Evolutionary conservation across 1,140 invertebrate genomes (phyloP).

Genomic region (Neotoxoptera formosana): DNA sequence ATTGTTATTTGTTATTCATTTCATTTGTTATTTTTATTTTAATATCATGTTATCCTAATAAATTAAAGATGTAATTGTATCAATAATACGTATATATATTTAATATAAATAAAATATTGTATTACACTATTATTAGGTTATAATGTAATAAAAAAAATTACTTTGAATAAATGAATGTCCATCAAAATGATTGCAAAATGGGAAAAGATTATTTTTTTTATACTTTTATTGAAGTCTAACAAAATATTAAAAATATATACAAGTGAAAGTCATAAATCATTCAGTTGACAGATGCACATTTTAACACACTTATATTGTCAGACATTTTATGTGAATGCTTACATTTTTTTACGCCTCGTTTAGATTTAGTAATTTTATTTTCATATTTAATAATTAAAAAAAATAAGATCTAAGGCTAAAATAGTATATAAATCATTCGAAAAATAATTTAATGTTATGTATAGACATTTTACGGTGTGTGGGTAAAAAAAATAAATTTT

Average conservation of each 20-base stretch:
- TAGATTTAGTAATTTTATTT: not conserved
- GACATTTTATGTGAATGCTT: not conserved
- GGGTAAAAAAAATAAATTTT: not conserved
- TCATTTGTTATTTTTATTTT: not conserved
- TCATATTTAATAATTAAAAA: not conserved
- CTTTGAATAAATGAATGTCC: not conserved
- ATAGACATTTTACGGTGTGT: not conserved
- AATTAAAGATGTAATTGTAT: not conserved
- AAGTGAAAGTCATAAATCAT: not conserved
- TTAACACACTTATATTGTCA: not conserved
- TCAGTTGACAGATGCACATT: constrained; percentile 8
- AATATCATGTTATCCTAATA: not conserved
- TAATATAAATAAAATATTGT: not conserved
- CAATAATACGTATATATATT: not conserved
- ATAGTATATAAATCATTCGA: not conserved
- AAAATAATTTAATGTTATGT: not conserved
- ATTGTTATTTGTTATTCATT: too few species aligned
- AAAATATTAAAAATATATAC: constrained; percentile 1
- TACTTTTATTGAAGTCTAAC: not conserved
- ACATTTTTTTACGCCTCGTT: not conserved
- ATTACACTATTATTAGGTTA: not conserved
- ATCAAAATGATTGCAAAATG: not conserved
- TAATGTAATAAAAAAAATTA: not conserved
- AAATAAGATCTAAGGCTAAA: not conserved
- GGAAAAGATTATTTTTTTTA: not conserved